Conservation (phyloP, 2,888 invertebrate species). For the Hirtodrosophila alboralis region DNA sequence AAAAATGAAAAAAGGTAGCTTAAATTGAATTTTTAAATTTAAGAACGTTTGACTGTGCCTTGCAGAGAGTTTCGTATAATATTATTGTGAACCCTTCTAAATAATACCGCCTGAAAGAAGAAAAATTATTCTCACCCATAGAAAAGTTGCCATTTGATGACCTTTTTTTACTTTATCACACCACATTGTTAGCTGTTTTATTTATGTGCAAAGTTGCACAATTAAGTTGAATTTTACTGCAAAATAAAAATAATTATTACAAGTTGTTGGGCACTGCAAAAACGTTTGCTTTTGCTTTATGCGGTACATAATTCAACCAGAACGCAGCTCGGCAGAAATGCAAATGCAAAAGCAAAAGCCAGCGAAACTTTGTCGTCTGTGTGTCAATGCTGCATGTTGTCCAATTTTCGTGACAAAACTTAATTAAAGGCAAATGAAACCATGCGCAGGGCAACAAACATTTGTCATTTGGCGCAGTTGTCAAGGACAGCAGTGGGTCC, state of each 20-base stretch:
- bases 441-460: slow-evolving; percentile 22
- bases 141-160: slow-evolving; percentile 40
- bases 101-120: slow-evolving; percentile 10
- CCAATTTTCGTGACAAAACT: slow-evolving; percentile 59
- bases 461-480: slow-evolving; percentile 41
- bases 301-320: slow-evolving; percentile 30
- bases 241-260: slow-evolving; percentile 58
- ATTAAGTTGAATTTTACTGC: slow-evolving; percentile 57
- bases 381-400: slow-evolving; percentile 35
- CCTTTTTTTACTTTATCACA: slow-evolving; percentile 46
- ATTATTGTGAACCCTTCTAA: slow-evolving; percentile 9
- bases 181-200: slow-evolving; percentile 58
- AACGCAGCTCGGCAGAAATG: slow-evolving; percentile 8
- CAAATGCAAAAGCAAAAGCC: slow-evolving; percentile 42
- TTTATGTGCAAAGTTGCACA: slow-evolving; percentile 65
- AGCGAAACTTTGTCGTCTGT: slow-evolving; percentile 39
- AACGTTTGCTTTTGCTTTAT: slow-evolving; percentile 19
- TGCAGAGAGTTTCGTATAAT: slow-evolving; percentile 2
- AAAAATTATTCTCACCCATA: slow-evolving; percentile 20
- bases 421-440: slow-evolving; percentile 41
- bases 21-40: too few relatives aligned
- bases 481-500: slow-evolving; percentile 20
- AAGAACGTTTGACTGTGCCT: not conserved
- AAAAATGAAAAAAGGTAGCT: too few relatives aligned
- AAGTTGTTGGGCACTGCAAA: slow-evolving; percentile 38